Base-by-base conservation (phyloP, 2,888 invertebrate genomes). In the Clivina fossor region DNA sequence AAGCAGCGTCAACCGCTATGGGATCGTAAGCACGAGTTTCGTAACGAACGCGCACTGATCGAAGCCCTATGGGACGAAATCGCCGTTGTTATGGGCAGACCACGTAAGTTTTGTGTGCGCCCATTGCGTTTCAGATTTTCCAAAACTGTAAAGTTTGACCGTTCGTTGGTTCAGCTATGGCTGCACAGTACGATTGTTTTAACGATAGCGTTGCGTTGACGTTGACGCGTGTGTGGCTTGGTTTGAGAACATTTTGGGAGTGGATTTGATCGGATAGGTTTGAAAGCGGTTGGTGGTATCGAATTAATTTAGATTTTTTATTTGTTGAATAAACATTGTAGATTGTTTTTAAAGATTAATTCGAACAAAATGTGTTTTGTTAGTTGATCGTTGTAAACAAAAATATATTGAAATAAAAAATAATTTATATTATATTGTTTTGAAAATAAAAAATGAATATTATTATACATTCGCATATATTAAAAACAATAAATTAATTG, bases 51-150 rank as follows among this genome's bases (percentile, higher is more conserved):
- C 76, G 51, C 77, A 76, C 62, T 77, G 76, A 60, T 65, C 76
- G 68, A 77, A 76, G 68, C 69, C 77, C 11, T 77, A 76, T 78
- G 78, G 78, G 76, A 75, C 60, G 78, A 78, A 64, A 77, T 78
- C 13, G 77, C 77, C 0, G 68, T 74, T 1, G 77, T 77, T 62
- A 74, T 77, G 56, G 77, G 77, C 41, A 74, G 75, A 46, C 73
- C 76, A 48, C 76, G 78, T 78, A 63, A 77, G 76, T 76, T 46
- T 24, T 24, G 9, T 24, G 9, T n/a, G 13, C 19, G 15, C 15
- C 7, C 8, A n/a, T 41, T 11, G 19, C 5, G 19, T 20, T 13
- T 19, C 19, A 37, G 5, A 26, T 26, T 26, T 26, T 8, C 2
- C 30, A 30, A n/a, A n/a, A n/a, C n/a, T n/a, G n/a, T n/a, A n/a